Conservation (phyloP, 1,140 invertebrate species). For the Eueides isabella region DNA sequence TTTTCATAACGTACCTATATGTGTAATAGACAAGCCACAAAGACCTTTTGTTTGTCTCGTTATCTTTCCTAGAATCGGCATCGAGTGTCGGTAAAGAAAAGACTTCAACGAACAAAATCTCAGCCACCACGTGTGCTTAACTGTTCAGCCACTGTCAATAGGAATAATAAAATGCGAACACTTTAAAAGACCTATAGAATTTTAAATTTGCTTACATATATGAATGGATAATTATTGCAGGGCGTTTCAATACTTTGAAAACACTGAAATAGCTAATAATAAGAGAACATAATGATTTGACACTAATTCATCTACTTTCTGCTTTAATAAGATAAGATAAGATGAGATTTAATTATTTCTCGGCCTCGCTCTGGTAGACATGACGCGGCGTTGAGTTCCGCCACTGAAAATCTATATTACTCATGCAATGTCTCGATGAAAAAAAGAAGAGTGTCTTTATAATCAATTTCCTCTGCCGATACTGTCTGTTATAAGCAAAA, state of each 20-base stretch:
- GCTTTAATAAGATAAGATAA: no score
- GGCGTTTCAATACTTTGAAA: neutral
- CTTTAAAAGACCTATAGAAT: neutral
- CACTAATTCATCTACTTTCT: neutral
- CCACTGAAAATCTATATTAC: no score
- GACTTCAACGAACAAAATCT: constrained; percentile 49
- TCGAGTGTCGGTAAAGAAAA: constrained; percentile 42
- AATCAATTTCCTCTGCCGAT: no score
- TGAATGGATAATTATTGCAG: neutral
- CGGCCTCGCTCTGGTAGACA: no score
- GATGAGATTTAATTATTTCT: no score
- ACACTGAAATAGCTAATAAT: neutral
- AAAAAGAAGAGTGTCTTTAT: no score
- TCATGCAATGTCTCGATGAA: no score
- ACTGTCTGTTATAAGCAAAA: no score
- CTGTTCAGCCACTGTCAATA: neutral
- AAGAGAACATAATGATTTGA: neutral
- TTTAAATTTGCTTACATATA: neutral
- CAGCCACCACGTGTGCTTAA: neutral
- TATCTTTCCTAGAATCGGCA: constrained; percentile 35
- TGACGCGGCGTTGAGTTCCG: no score
- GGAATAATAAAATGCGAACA: neutral
- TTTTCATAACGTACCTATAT: neutral
- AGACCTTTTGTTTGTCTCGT: constrained; percentile 7
- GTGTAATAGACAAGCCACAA: neutral